A percentile compares a stretch with the other conserved stretches of the same genome.
phyloP scores from a whole-genome alignment of 92 coral and sea anemone species.

The Paramuricea clavata region DNA sequence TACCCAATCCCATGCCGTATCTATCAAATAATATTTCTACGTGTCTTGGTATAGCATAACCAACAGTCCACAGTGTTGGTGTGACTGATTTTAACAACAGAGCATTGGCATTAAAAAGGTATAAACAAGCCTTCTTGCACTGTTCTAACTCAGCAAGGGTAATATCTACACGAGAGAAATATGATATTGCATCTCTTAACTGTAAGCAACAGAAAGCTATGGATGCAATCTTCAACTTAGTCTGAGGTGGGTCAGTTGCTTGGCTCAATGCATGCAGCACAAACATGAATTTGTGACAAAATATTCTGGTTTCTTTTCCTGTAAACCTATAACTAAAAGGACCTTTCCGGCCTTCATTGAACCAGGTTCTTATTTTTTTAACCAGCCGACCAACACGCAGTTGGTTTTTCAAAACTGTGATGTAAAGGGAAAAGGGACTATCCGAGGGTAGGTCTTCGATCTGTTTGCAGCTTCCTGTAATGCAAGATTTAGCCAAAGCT shows the following conservation, averaged over 20 bases:
- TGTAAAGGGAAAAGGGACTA: background rate
- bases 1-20: conserved; percentile 73
- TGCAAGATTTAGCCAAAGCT: conserved; percentile 41
- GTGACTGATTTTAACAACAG: conserved; percentile 54
- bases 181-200: conserved; percentile 68
- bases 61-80: conserved; percentile 79
- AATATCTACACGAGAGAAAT: conserved; percentile 61
- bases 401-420: background rate
- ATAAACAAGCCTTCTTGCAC: conserved; percentile 47
- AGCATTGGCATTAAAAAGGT: conserved; percentile 65
- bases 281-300: conserved; percentile 78
- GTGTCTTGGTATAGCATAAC: conserved; percentile 79
- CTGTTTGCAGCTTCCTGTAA: conserved; percentile 29
- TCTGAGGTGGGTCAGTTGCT: conserved; percentile 46
- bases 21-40: conserved; percentile 62
- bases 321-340: conserved; percentile 71
- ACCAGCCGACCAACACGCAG: conserved; percentile 55
- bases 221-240: conserved; percentile 55
- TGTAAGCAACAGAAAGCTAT: conserved; percentile 67
- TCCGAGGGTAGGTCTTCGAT: conserved; percentile 7
- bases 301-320: conserved; percentile 75
- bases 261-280: conserved; percentile 60
- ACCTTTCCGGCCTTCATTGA: conserved; percentile 65
- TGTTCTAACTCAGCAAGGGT: conserved; percentile 4
- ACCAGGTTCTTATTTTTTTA: conserved; percentile 62